A percentile compares a stretch with the other conserved stretches of the same genome.
These are phyloP conservation scores for Lindbergichthys nudifrons DNA, from an alignment of 2,797 vertebrate genomes.

Conservation along the genomic window DNA sequence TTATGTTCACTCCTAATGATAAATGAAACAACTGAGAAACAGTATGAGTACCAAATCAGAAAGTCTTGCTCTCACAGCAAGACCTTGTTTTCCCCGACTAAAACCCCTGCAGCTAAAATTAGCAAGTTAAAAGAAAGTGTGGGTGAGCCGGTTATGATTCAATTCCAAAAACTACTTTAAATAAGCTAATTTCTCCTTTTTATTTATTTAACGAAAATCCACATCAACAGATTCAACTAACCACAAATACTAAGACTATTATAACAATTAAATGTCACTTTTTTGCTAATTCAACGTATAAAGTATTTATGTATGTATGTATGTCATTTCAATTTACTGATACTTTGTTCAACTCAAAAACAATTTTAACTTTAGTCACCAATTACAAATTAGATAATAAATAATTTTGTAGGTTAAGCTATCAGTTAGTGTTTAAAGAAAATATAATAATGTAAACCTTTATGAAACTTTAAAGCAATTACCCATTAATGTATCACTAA, in stretches of 20 bases:
- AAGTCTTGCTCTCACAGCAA: conserved; percentile 19
- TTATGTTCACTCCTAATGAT: conserved; percentile 16
- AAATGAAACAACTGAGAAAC: background rate
- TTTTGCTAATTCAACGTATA: background rate
- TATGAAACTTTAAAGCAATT: background rate
- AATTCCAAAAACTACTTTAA: conserved; percentile 59
- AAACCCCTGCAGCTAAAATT: conserved; percentile 71
- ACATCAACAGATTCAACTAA: background rate
- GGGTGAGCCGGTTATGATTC: conserved; percentile 59
- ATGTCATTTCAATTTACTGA: too few species aligned
- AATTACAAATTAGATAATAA: background rate
- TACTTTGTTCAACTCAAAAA: too few species aligned
- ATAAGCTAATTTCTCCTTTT: conserved; percentile 12
- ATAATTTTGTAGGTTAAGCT: background rate
- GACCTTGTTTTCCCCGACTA: conserved; percentile 50
- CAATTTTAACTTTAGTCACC: too few species aligned
- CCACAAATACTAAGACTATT: background rate
- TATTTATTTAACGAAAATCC: conserved; percentile 3
- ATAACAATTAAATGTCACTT: background rate
- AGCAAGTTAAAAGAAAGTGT: conserved; percentile 74
- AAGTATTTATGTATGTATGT: too few species aligned
- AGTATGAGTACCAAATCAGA: background rate
- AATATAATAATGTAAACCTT: background rate
- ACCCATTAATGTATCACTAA: background rate
- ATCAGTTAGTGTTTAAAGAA: background rate